Percentiles rank a stretch among this genome's conserved stretches.
Conservation (phyloP, 2,113 vertebrate species). For the Rhinolophus sinicus region DNA sequence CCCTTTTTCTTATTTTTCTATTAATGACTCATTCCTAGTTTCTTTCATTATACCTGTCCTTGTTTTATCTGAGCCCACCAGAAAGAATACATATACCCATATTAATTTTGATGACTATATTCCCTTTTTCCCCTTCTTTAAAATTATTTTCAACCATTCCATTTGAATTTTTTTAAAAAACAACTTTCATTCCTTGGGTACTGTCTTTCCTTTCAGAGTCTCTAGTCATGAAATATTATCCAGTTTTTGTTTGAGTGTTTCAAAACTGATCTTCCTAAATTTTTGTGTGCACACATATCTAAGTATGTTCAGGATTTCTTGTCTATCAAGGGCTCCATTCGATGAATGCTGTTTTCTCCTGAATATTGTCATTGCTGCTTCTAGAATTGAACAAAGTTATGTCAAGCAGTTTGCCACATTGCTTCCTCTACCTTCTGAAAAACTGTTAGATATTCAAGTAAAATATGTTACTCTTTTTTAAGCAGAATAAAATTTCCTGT, state of each 20-base stretch:
- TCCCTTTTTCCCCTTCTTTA: not conserved
- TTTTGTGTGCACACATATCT: not conserved
- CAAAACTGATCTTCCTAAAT: not conserved
- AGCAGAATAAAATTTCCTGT: not conserved
- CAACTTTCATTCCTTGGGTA: not conserved
- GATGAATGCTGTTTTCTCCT: not conserved
- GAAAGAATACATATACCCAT: not conserved
- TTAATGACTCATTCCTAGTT: not conserved
- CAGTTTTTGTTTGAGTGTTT: not conserved
- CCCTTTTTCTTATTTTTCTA: not conserved
- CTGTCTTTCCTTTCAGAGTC: not conserved
- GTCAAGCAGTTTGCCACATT: not conserved
- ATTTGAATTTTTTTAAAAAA: not conserved
- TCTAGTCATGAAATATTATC: not conserved
- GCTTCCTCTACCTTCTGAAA: slow-evolving; percentile 7
- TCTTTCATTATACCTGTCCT: not conserved
- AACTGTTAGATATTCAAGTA: not conserved
- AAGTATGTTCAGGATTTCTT: not conserved
- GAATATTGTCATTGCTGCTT: not conserved
- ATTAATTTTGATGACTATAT: not conserved
- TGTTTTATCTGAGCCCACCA: not conserved
- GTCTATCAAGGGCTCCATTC: not conserved
- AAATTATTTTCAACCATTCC: not conserved
- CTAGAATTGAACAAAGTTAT: slow-evolving; percentile 21
- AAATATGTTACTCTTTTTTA: not conserved